Base-by-base conservation (phyloP, 35 echinoderm and acorn worm genomes). In the Apostichopus japonicus region DNA sequence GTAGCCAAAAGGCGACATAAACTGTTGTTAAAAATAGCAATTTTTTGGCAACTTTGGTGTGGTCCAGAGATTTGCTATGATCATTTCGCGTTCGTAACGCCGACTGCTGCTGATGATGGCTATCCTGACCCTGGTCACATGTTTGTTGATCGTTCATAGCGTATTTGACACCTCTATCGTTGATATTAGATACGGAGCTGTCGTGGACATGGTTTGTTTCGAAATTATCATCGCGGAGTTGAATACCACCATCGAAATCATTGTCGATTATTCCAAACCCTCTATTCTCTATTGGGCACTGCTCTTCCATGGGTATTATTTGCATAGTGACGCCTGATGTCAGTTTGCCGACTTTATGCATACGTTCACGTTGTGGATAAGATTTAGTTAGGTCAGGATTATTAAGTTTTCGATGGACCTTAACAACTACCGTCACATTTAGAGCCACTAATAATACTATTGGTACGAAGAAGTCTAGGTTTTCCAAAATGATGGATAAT, bases 401-500 rank as follows among this genome's bases (percentile, higher is more conserved):
- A 25, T 89, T 73, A 6, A 89, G 24, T 21, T 89, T 89, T 67
- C 59, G 33, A 22, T 89, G 51, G 7, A 73, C 86, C 51, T 53
- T 72, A 56, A 52, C 2, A 15, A 63, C 62, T 24, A 89, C 62
- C 4, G 61, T 33, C 2, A 53, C 22, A 44, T 89, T 89, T 4
- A 89, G 25, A 5, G 23, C 62, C 15, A 89, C 23, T n/a, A 89
- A 21, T 44, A 89, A 62, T 10, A 73, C 14, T 7, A 89, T 5
- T 15, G 86, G 67, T 24, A 72, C 10, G 23, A 27, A 24, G 53
- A 89, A 89, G 16, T 89, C 86, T 19, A 89, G 24, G 53, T 72
- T 89, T 15, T 89, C 86, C 17, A 89, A 63, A 1, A 89, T 73
- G 23, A 72, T 33, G 10, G 86, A 89, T n/a, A 73, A 8, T n/a